Evolutionary conservation across 2,113 vertebrate genomes (phyloP), one percentile per base, ranked within the genome.

Genomic region (Limnothrissa miodon): DNA sequence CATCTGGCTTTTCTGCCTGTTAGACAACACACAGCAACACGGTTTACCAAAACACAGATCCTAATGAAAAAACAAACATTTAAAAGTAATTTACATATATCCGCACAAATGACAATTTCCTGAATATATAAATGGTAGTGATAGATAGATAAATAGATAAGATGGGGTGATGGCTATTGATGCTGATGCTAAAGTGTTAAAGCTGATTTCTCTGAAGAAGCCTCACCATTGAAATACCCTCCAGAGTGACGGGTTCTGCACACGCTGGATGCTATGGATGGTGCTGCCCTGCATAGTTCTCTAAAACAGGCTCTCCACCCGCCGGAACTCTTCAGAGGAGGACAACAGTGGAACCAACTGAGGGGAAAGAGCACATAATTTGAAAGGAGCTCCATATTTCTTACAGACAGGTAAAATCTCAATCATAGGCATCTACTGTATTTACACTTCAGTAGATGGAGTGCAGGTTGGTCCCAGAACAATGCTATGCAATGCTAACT

Each of bases 171-270:
- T 29, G n/a, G 10, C 1, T 9, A 62, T 1, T 29, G 23, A 7
- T 29, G 2, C 7, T 62, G 59, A 29, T 62, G 25, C 25, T 62
- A 23, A 59, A 21, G 17, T 48, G 19, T 23, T 56, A 5, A 62
- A 11, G 59, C 25, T 62, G 10, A 29, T 11, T 6, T 9, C 6
- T n/a, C 29, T 62, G 59, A 29, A 1, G 59, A n/a, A 62, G 8
- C 59, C 59, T 62, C 89, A 98, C 98, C 96, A 96, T 44, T 96
- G 91, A 88, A 95, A 99, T 79, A 94, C 78, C 56, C 89, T 90
- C 96, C 94, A 95, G 80, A 99, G 95, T 23, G 92, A 92, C 0
- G 89, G 90, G 81, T 98, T 99, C 90, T 96, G 95, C 88, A 98
- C 93, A 90, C 95, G 96, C 80, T 87, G 81, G 85, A 99, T 95